These are phyloP conservation scores for Pristionchus fissidentatus DNA, from an alignment of 2,888 invertebrate species.

Conservation along the genomic window DNA sequence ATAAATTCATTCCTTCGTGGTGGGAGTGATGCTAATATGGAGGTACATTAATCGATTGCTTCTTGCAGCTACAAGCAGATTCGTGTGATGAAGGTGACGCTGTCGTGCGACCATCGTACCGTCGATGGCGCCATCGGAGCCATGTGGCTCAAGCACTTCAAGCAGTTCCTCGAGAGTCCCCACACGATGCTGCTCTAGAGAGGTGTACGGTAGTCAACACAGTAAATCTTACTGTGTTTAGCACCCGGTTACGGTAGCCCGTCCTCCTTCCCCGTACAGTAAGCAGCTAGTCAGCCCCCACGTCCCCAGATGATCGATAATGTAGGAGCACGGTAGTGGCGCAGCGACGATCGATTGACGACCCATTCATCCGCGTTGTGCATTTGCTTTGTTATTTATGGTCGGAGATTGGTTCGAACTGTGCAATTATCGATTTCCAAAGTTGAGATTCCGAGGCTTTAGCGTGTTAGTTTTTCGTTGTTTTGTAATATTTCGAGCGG, in stretches of 20 bases:
- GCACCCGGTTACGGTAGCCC: neutral
- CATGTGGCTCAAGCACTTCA: conserved; percentile 92
- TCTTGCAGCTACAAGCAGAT: conserved; percentile 60
- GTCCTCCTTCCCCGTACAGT: conserved; percentile 1
- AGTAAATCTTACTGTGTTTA: neutral
- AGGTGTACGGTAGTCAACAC: neutral
- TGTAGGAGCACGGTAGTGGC: neutral
- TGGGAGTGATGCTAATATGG: neutral
- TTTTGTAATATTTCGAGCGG: conserved; percentile 30
- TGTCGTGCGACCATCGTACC: conserved; percentile 96
- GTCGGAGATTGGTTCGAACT: neutral
- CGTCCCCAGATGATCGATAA: neutral
- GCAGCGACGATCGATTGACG: neutral
- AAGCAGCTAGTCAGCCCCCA: neutral
- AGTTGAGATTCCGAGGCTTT: conserved; percentile 5
- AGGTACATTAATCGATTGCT: too few species aligned
- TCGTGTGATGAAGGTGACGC: conserved; percentile 87
- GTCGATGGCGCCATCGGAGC: conserved; percentile 99
- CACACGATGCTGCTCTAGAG: conserved; percentile 90
- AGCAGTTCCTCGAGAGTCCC: conserved; percentile 90
- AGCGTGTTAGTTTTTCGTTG: neutral
- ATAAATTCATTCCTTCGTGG: too few species aligned
- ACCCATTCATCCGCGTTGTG: conserved; percentile 16
- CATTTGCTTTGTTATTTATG: conserved; percentile 29
- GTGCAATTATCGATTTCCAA: conserved; percentile 16